These are phyloP conservation scores for Phallusia fumigata DNA, from an alignment of 23 tunicate species.

Conservation along the genomic window DNA sequence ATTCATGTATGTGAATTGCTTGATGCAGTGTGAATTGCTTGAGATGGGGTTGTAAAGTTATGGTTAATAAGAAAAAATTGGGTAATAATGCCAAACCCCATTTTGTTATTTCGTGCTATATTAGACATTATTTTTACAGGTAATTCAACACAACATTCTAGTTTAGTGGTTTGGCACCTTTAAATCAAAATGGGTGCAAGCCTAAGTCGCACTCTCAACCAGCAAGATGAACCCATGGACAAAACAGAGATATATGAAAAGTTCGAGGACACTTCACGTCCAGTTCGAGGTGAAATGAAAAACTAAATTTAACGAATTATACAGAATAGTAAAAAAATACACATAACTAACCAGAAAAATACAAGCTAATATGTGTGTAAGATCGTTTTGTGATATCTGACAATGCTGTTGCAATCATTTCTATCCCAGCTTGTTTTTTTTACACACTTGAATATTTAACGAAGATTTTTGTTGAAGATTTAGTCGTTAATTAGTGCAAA, in stretches of 20 bases:
- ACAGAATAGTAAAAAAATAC: background rate
- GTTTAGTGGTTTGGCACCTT: background rate
- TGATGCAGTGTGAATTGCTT: too few species aligned
- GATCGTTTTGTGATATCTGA: background rate
- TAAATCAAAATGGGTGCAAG: constrained; percentile 7
- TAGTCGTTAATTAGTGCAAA: too few species aligned
- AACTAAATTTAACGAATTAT: background rate
- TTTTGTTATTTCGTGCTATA: background rate
- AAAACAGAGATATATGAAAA: constrained; percentile 67
- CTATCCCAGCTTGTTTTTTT: too few species aligned
- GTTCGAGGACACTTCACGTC: constrained; percentile 42
- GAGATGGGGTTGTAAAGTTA: too few species aligned
- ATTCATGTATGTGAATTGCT: too few species aligned
- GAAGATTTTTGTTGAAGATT: too few species aligned
- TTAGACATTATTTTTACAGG: background rate
- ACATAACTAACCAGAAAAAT: background rate
- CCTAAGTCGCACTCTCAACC: background rate
- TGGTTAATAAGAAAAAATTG: too few species aligned
- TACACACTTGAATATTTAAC: too few species aligned
- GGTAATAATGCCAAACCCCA: too few species aligned
- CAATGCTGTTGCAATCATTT: background rate
- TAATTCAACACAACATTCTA: background rate
- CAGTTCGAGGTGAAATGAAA: constrained; percentile 56
- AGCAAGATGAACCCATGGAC: constrained; percentile 65
- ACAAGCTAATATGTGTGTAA: background rate